Percentiles rank a stretch among this genome's conserved stretches.
These are phyloP conservation scores for Urocitellus parryii DNA, from an alignment of 2,113 vertebrate species.

Conservation along the genomic window DNA sequence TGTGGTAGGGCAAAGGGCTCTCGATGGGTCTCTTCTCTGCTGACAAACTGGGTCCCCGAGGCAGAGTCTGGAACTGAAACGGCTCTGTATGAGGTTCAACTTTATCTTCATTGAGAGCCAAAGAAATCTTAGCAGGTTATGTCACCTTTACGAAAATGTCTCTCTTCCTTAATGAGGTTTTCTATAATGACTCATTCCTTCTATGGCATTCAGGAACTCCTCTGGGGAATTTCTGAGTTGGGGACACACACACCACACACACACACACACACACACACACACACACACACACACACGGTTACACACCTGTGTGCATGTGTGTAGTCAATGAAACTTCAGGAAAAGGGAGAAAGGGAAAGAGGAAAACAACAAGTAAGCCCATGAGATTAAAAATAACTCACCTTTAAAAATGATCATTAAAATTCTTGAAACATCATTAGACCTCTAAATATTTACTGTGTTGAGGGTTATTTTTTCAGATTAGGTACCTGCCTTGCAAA, in stretches of 20 bases:
- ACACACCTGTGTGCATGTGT: neutral
- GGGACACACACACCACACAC: neutral
- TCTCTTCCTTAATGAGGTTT: slow-evolving; percentile 59
- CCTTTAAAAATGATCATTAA: neutral
- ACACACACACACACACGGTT: neutral
- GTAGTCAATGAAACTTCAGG: neutral
- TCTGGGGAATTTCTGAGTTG: neutral
- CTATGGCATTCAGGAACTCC: neutral
- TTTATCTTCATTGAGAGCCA: neutral
- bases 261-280: neutral
- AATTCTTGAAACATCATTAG: neutral
- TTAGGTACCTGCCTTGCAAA: neutral
- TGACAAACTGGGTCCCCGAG: neutral
- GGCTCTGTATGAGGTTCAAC: neutral
- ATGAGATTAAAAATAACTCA: neutral
- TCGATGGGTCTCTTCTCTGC: neutral
- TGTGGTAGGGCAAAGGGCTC: neutral
- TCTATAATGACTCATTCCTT: neutral
- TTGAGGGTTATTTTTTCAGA: neutral
- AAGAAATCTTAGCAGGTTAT: slow-evolving; percentile 21
- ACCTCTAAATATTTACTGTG: neutral
- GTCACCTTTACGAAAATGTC: slow-evolving; percentile 50
- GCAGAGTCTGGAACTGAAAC: neutral
- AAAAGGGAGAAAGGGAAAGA: neutral
- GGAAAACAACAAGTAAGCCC: neutral